Evolutionary conservation across 2,113 vertebrate genomes (phyloP).

Genomic region (Dasyprocta punctata): DNA sequence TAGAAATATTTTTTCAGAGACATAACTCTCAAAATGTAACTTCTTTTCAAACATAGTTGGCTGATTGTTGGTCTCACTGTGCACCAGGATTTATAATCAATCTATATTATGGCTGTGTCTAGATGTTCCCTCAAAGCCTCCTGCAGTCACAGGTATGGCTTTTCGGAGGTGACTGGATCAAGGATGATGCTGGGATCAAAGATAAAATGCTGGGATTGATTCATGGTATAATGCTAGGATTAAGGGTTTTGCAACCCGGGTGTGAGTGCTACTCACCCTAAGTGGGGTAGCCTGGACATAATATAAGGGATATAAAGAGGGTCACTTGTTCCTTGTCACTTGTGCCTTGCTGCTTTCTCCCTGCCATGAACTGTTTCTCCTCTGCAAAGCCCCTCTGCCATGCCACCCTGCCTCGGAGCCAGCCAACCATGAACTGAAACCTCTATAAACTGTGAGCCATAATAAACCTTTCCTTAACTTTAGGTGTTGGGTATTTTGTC

Average conservation of each 20-base stretch:
- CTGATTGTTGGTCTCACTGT: background rate
- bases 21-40: conserved; percentile 37
- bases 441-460: background rate
- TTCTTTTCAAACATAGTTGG: background rate
- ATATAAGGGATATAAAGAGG: background rate
- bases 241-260: background rate
- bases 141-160: background rate
- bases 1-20: conserved; percentile 13
- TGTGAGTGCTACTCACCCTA: background rate
- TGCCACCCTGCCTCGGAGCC: background rate
- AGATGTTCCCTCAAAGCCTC: background rate
- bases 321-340: background rate
- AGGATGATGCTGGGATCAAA: background rate
- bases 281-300: background rate
- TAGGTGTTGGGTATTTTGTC: background rate
- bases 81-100: background rate
- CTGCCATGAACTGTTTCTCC: background rate
- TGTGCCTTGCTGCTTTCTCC: background rate
- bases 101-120: background rate
- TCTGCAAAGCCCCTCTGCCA: background rate
- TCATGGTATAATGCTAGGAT: background rate
- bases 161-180: background rate
- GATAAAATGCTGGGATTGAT: background rate
- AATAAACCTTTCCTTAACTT: background rate
- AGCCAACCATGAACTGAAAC: background rate